Percentiles rank a stretch among this genome's conserved stretches.
Evolutionary conservation across 2,797 vertebrate species (phyloP).

Genomic region (Notolepis coatsorum): DNA sequence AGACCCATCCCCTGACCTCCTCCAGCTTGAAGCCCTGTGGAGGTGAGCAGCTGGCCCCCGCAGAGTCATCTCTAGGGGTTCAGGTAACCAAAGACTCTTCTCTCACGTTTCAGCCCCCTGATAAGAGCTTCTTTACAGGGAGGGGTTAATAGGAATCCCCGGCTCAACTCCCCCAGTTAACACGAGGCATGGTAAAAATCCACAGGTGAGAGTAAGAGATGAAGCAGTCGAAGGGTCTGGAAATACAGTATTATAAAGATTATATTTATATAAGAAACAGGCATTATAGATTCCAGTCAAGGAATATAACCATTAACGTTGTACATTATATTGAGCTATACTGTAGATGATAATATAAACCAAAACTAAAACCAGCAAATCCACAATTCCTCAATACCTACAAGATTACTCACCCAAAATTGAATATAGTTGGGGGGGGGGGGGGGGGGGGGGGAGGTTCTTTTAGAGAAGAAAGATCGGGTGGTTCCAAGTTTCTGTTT

Average conservation of each 20-base stretch:
- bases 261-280: constrained; percentile 5
- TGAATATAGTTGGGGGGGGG: background rate
- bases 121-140: constrained; percentile 45
- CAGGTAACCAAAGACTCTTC: constrained; percentile 56
- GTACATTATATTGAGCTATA: background rate
- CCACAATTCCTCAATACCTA: background rate
- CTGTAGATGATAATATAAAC: background rate
- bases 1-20: constrained; percentile 73
- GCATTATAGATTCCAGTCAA: constrained; percentile 12
- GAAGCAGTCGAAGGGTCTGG: constrained; percentile 35
- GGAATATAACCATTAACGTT: background rate
- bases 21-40: constrained; percentile 58
- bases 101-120: constrained; percentile 66
- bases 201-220: constrained; percentile 25
- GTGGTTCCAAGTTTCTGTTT: constrained; percentile 27
- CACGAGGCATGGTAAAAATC: constrained; percentile 38
- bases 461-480: background rate
- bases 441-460: no score
- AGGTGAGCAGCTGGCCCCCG: constrained; percentile 66
- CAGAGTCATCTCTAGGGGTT: constrained; percentile 57
- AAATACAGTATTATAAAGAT: constrained; percentile 10
- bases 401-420: constrained; percentile 48
- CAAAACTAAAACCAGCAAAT: background rate
- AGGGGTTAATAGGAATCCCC: constrained; percentile 54
- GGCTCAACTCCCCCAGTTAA: constrained; percentile 42